Conservation (phyloP, 92 coral and sea anemone genomes). For the Actinostola sp. region DNA sequence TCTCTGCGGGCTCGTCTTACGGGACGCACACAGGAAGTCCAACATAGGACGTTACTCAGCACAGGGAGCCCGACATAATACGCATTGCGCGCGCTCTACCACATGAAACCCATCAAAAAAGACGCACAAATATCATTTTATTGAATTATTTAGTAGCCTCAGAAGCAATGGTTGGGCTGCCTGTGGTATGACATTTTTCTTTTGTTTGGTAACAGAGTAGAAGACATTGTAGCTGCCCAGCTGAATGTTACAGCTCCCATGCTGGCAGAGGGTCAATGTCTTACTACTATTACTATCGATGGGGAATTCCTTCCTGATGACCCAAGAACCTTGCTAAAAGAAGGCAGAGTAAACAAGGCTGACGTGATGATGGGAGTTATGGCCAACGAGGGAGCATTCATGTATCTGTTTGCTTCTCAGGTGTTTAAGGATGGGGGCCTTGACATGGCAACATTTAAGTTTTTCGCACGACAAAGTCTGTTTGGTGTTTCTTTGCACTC, state of each 20-base stretch:
- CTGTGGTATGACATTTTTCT: neutral
- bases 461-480: neutral
- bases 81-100: no score
- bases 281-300: conserved; percentile 30
- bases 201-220: neutral
- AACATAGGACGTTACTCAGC: no score
- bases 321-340: conserved; percentile 22
- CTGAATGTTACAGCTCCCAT: conserved; percentile 8
- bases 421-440: conserved; percentile 20
- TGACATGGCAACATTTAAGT: conserved; percentile 20
- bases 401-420: neutral
- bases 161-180: no score
- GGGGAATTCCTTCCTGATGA: conserved; percentile 51
- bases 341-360: conserved; percentile 26
- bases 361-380: conserved; percentile 43
- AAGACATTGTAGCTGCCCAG: conserved; percentile 46
- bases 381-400: conserved; percentile 27
- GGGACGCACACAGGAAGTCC: no score
- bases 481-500: neutral
- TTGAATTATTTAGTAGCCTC: no score
- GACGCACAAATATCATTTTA: no score
- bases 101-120: no score
- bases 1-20: no score
- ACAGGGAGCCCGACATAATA: no score
- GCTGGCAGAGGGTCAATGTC: neutral